Evolutionary conservation across 2,797 vertebrate genomes (phyloP), one percentile per base, ranked within the genome.

Genomic region (Platalea minor): DNA sequence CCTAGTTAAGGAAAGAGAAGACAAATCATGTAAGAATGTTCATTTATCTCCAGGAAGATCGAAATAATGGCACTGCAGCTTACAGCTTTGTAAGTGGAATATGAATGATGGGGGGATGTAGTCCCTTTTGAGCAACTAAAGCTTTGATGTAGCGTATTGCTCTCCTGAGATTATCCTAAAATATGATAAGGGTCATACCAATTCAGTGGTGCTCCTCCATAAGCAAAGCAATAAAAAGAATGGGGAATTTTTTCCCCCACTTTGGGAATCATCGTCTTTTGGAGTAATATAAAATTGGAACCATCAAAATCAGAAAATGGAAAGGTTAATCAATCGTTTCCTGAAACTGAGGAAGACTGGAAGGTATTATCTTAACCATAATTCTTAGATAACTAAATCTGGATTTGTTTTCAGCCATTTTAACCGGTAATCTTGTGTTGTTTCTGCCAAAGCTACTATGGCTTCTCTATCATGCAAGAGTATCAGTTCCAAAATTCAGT

Each of bases 391-490:
- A 74, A 83, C 60, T 94, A 92, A 78, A 91, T 75, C 50, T 90
- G 61, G 57, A 70, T 95, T 95, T 97, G 48, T 90, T 96, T 96
- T 68, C 57, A 68, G 48, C 68, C 68, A 53, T 92, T 95, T 92
- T 93, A 91, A 85, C 67, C 68, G 33, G 79, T 48, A 85, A 59
- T 63, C 67, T 68, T 13, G 3, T 68, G 48, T 53, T 43, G 11
- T 84, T 93, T 88, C 85, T 91, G 79, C 51, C 86, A 74, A 79
- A 89, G 76, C 28, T 85, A 26, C 59, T 83, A 14, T 13, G 23
- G 69, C 59, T 84, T 83, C 77, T 87, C 46, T 63, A 33, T 86
- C 57, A 51, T 39, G 41, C 48, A 48, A 56, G 57, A 57, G 28
- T 45, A 68, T 85, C 1, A 4, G 21, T 76, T 93, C 80, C 86